These are phyloP conservation scores for Frankliniella fusca DNA, from an alignment of 2,888 invertebrate species.

Conservation along the genomic window DNA sequence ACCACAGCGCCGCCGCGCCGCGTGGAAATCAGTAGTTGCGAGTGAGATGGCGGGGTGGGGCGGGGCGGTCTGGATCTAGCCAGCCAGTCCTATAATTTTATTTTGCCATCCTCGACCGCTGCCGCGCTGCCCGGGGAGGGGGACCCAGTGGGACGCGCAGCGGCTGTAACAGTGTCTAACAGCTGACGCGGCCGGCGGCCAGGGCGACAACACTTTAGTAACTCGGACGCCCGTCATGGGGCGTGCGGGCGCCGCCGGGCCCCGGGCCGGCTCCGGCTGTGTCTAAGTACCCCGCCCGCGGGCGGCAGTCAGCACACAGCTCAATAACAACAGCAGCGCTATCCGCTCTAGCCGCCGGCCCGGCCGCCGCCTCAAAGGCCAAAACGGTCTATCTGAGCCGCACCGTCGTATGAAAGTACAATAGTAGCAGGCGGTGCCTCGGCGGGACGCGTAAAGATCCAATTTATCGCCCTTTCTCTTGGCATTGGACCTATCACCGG, in stretches of 20 bases:
- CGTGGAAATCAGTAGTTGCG: neutral
- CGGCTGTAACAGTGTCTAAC: no score
- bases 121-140: neutral
- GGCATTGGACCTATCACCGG: slow-evolving; percentile 5
- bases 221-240: no score
- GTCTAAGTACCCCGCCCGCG: no score
- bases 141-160: no score
- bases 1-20: neutral
- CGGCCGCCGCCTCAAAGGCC: neutral
- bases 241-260: no score
- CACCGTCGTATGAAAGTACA: slow-evolving; percentile 19
- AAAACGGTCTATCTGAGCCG: slow-evolving; percentile 1
- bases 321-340: no score
- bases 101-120: neutral
- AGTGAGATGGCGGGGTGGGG: neutral
- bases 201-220: no score
- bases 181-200: no score
- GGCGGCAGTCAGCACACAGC: no score
- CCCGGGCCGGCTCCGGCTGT: no score
- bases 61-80: neutral
- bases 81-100: neutral
- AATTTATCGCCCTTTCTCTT: slow-evolving; percentile 25
- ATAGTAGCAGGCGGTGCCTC: neutral
- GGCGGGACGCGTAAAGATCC: slow-evolving; percentile 14
- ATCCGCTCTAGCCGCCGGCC: no score